Evolutionary conservation across 1,140 invertebrate species (phyloP), one percentile per base, ranked within the genome.

Genomic region (Neuroterus valhalla): DNA sequence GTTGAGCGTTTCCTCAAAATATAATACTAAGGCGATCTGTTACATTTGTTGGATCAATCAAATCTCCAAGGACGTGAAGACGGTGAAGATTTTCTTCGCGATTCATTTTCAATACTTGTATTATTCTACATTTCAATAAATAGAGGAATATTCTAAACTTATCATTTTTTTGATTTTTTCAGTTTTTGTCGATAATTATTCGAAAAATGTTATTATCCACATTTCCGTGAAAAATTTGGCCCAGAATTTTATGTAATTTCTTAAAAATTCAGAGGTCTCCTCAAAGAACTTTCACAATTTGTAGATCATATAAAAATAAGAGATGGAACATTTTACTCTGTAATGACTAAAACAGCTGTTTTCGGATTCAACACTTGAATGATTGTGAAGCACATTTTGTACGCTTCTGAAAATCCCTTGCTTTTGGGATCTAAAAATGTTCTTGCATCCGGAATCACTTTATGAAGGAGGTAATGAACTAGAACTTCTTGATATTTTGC

Each of bases 301-400:
- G n/a, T 17, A 68, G 8, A 42, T 10, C 12, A 0, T 62, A 17
- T n/a, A 19, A 6, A 23, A 42, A 14, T 17, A 17, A 43, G 2
- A 68, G 12, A 68, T 26, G 11, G 14, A 14, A 46, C 14, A 70
- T 50, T 67, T 82, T 80, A 82, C 45, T 85, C 79, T 1, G 76
- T 82, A 42, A 23, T 31, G 5, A 85, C 82, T 68, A 88, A 80
- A 46, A 85, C 77, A 15, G 87, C 81, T 44, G 83, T 26, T 78
- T 77, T 78, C 23, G 82, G 81, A 84, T 89, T 87, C 43, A 89
- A 31, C 69, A 83, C 80, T 68, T 86, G 85, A 10, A 50, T 43
- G 8, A 88, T 76, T 19, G 83, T 80, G 31, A 68, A 79, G 26
- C 87, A 82, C 80, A 85, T 84, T 76, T 89, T 88, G 70, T 88